Conservation (phyloP, 1,140 invertebrate genomes). For the Drosophila kohkoa region DNA sequence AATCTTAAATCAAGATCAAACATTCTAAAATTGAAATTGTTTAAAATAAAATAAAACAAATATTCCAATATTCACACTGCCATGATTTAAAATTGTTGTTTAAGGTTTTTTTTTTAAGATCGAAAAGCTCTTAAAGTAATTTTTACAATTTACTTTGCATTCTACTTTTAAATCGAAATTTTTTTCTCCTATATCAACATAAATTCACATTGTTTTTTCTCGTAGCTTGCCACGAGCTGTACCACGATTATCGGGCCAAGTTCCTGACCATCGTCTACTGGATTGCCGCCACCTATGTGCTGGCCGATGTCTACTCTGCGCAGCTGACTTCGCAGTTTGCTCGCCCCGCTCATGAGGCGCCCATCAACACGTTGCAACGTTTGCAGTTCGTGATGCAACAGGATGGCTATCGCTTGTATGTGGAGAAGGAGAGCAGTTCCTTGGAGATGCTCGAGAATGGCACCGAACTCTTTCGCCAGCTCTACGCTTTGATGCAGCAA, state of each 20-base stretch:
- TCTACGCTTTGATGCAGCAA: slow-evolving; percentile 88
- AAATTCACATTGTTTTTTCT: neutral
- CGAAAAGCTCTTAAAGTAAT: too few relatives aligned
- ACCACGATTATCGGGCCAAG: slow-evolving; percentile 87
- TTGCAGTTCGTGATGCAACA: slow-evolving; percentile 88
- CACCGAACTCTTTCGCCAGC: slow-evolving; percentile 89
- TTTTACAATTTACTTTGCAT: too few relatives aligned
- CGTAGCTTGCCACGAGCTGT: slow-evolving; percentile 84
- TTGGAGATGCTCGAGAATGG: slow-evolving; percentile 90
- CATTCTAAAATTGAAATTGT: too few relatives aligned
- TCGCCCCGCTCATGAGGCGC: slow-evolving; percentile 87
- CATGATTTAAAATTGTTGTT: too few relatives aligned
- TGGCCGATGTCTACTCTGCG: slow-evolving; percentile 90
- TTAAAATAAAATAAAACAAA: too few relatives aligned
- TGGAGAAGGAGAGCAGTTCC: slow-evolving; percentile 89
- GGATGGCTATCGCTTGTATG: slow-evolving; percentile 87
- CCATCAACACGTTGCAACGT: slow-evolving; percentile 88
- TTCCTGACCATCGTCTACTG: slow-evolving; percentile 88
- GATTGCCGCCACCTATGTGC: slow-evolving; percentile 89
- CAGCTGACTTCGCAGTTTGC: slow-evolving; percentile 90
- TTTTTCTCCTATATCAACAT: neutral
- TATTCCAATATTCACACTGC: too few relatives aligned
- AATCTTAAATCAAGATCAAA: too few relatives aligned
- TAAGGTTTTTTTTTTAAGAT: too few relatives aligned
- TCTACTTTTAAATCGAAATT: too few relatives aligned